Percentiles rank a stretch among this genome's conserved stretches.
phyloP scores from a whole-genome alignment of 2,113 vertebrate species.

The Podarcis muralis region DNA sequence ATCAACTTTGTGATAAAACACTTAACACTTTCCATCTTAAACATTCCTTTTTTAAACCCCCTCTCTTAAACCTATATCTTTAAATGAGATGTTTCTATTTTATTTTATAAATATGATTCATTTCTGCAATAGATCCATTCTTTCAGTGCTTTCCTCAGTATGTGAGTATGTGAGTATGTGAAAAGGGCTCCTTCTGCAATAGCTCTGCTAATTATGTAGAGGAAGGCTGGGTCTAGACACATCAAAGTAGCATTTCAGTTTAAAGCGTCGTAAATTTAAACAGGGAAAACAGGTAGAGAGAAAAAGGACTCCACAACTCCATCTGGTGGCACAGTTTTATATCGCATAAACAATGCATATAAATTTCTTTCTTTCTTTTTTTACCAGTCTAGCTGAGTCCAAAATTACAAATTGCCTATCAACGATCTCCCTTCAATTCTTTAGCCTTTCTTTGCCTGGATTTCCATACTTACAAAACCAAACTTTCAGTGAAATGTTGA shows the following conservation, averaged over 20 bases:
- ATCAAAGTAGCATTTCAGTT: too few relatives aligned
- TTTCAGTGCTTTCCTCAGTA: conserved; percentile 43
- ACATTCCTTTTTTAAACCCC: background rate
- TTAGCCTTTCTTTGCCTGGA: conserved; percentile 66
- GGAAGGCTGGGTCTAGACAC: conserved; percentile 43
- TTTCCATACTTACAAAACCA: conserved; percentile 68
- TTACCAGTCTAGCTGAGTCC: too few relatives aligned
- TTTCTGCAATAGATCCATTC: conserved; percentile 7
- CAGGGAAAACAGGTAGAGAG: too few relatives aligned
- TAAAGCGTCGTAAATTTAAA: too few relatives aligned
- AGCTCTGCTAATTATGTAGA: conserved; percentile 27
- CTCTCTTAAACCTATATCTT: background rate
- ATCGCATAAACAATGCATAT: too few relatives aligned
- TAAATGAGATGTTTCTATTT: background rate
- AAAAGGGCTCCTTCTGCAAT: background rate
- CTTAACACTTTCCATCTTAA: conserved; percentile 44
- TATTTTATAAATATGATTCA: background rate
- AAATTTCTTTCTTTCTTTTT: too few relatives aligned
- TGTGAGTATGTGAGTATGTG: conserved; percentile 29
- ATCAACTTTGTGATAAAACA: background rate
- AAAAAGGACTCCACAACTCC: too few relatives aligned
- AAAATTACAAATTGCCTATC: conserved; percentile 59
- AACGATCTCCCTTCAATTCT: conserved; percentile 54
- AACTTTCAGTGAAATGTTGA: conserved; percentile 66
- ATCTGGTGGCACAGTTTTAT: too few relatives aligned